phyloP scores from a whole-genome alignment of 1,140 invertebrate species.

The Drepana arcuata region DNA sequence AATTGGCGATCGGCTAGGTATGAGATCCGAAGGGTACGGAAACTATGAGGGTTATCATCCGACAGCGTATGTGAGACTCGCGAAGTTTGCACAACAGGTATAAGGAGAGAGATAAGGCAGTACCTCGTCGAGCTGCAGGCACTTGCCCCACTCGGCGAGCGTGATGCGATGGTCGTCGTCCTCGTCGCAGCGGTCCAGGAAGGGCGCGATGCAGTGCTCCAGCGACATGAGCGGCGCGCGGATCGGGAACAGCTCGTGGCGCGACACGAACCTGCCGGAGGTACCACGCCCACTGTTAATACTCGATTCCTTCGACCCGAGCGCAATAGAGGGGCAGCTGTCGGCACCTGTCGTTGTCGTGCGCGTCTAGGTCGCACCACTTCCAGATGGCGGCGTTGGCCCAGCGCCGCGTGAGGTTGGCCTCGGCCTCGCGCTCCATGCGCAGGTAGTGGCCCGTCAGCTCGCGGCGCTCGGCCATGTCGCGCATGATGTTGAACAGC shows the following conservation, averaged over 20 bases:
- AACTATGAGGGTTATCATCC: too few relatives aligned
- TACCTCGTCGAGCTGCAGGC: slow-evolving; percentile 82
- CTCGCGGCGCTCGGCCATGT: slow-evolving; percentile 91
- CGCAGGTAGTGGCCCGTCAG: slow-evolving; percentile 86
- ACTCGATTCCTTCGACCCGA: not conserved
- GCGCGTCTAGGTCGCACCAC: slow-evolving; percentile 94
- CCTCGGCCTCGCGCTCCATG: slow-evolving; percentile 92
- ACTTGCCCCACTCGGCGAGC: slow-evolving; percentile 92
- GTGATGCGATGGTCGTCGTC: slow-evolving; percentile 92
- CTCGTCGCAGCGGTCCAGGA: slow-evolving; percentile 90
- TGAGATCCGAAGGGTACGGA: too few relatives aligned
- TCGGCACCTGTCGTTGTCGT: slow-evolving; percentile 84
- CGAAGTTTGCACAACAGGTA: too few relatives aligned
- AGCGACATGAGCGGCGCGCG: slow-evolving; percentile 91
- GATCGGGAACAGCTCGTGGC: slow-evolving; percentile 96
- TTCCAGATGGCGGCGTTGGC: slow-evolving; percentile 96
- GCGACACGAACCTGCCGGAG: slow-evolving; percentile 83
- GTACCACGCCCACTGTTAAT: too few relatives aligned
- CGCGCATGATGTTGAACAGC: slow-evolving; percentile 97
- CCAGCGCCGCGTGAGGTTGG: slow-evolving; percentile 87
- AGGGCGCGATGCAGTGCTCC: slow-evolving; percentile 96
- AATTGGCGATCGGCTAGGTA: too few relatives aligned
- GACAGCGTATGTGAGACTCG: too few relatives aligned
- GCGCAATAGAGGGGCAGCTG: not conserved
- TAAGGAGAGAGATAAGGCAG: not conserved